phyloP scores from a whole-genome alignment of 2,113 vertebrate genomes.

The Clarias batrachus region DNA sequence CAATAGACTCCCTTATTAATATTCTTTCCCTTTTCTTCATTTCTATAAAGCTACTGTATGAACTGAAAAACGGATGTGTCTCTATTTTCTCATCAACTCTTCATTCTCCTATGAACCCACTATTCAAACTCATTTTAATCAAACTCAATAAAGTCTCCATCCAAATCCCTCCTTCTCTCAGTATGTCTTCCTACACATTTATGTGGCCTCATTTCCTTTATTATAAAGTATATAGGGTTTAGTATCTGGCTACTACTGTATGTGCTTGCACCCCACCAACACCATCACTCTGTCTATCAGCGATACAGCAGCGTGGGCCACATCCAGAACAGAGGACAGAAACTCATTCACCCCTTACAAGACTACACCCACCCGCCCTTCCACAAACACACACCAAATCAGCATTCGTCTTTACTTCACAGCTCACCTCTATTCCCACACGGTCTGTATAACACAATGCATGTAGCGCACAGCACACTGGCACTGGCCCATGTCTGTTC shows the following conservation, averaged over 20 bases:
- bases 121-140: constrained; percentile 19
- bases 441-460: constrained; percentile 17
- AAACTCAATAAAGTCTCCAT: constrained; percentile 1
- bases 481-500: constrained; percentile 15
- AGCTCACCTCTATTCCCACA: constrained; percentile 15
- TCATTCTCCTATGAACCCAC: background rate
- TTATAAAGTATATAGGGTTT: constrained; percentile 1
- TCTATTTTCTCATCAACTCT: background rate
- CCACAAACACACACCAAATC: background rate
- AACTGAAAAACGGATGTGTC: background rate
- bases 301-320: constrained; percentile 16
- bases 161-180: background rate
- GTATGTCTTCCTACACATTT: constrained; percentile 18
- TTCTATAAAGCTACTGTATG: background rate
- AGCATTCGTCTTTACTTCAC: constrained; percentile 8
- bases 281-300: constrained; percentile 24
- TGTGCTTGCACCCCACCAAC: constrained; percentile 53
- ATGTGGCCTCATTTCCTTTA: background rate
- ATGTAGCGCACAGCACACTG: background rate
- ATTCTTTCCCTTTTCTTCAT: background rate
- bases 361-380: background rate
- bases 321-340: constrained; percentile 24
- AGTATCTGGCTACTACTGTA: constrained; percentile 44
- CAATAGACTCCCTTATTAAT: background rate
- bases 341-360: constrained; percentile 20